Percentiles rank a stretch among this genome's conserved stretches.
phyloP scores from a whole-genome alignment of 2,888 invertebrate species.

The Anticlea derivata region DNA sequence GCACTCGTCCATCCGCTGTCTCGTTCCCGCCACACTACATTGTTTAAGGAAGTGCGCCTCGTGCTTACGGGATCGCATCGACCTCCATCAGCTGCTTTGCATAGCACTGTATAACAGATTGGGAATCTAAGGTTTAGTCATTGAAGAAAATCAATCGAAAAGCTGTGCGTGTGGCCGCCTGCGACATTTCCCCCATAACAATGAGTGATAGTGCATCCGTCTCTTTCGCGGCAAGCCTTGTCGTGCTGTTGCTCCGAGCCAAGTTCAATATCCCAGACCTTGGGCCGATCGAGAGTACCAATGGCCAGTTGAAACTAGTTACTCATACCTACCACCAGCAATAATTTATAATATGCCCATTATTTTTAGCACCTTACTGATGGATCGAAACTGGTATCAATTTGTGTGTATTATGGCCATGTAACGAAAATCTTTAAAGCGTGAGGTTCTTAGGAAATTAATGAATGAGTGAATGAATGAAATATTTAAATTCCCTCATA shows the following conservation, averaged over 20 bases:
- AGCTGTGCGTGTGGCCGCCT: constrained; percentile 66
- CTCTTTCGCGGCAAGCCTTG: constrained; percentile 75
- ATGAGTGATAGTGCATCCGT: constrained; percentile 79
- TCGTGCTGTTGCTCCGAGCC: constrained; percentile 73
- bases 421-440: constrained; percentile 33
- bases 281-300: constrained; percentile 73
- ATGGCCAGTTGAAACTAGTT: constrained; percentile 74
- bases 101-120: constrained; percentile 70
- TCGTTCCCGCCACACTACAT: constrained; percentile 47
- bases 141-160: constrained; percentile 57
- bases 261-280: constrained; percentile 83
- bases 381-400: constrained; percentile 46
- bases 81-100: constrained; percentile 60
- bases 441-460: constrained; percentile 48
- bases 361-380: constrained; percentile 63
- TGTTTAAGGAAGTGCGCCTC: constrained; percentile 72
- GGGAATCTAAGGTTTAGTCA: constrained; percentile 62
- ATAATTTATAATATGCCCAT: constrained; percentile 64
- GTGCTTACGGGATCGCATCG: constrained; percentile 62
- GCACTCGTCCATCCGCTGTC: constrained; percentile 35
- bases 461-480: no score
- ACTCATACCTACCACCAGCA: constrained; percentile 68
- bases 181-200: constrained; percentile 79
- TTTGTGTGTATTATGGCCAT: constrained; percentile 29
- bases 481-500: no score